These are phyloP conservation scores for Brachyistius frenatus DNA, from an alignment of 2,113 vertebrate species.

Conservation along the genomic window DNA sequence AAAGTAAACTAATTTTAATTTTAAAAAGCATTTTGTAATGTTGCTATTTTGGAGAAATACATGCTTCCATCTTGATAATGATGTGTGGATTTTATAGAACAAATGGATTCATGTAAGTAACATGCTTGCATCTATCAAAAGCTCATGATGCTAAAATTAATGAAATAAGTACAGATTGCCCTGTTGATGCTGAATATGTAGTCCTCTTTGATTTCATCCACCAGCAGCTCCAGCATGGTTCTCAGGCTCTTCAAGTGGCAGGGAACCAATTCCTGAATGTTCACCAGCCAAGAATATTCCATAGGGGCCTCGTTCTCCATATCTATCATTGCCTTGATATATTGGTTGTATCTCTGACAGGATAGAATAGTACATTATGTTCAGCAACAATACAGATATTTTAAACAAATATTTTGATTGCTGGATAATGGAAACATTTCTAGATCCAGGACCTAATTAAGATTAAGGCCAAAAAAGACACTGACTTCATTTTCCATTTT, in stretches of 20 bases:
- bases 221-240: conserved; percentile 75
- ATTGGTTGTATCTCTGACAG: conserved; percentile 86
- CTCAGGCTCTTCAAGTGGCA: conserved; percentile 79
- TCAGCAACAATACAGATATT: neutral
- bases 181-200: conserved; percentile 89
- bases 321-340: conserved; percentile 88
- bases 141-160: neutral
- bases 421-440: neutral
- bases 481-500: neutral
- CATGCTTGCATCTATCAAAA: neutral
- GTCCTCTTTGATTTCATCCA: conserved; percentile 89
- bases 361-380: neutral
- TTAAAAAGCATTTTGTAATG: no score
- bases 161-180: conserved; percentile 84
- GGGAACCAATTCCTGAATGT: conserved; percentile 85
- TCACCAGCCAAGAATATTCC: conserved; percentile 86
- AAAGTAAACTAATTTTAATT: no score
- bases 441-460: neutral
- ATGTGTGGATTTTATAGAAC: neutral
- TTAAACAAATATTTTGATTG: conserved; percentile 2
- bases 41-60: no score
- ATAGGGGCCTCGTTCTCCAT: conserved; percentile 84
- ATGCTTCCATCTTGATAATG: neutral
- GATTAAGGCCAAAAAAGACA: neutral
- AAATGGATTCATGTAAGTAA: neutral